These are phyloP conservation scores for Galago senegalensis DNA, from an alignment of 2,797 vertebrate genomes.

Conservation along the genomic window DNA sequence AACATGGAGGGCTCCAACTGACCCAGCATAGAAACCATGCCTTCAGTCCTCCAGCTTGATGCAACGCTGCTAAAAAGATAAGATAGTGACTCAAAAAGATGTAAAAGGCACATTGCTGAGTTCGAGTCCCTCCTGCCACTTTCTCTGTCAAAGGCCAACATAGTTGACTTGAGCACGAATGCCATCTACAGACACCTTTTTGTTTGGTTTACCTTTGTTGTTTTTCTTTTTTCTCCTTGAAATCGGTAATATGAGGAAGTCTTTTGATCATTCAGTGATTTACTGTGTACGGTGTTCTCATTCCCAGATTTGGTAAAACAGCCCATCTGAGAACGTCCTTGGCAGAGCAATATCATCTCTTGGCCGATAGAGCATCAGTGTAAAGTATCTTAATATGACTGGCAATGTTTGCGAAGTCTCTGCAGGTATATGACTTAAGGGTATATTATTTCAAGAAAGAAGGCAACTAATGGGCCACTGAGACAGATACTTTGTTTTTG, in stretches of 20 bases:
- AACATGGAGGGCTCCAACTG: fast-evolving
- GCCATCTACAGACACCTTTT: not conserved
- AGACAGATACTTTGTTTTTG: constrained; percentile 86
- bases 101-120: fast-evolving
- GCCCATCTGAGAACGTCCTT: constrained; percentile 25
- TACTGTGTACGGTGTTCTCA: not conserved
- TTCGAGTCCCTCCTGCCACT: not conserved
- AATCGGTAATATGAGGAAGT: not conserved
- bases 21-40: fast-evolving
- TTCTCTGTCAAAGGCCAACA: not conserved
- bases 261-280: not conserved
- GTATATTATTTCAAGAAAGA: constrained; percentile 80
- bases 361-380: not conserved
- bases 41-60: not conserved
- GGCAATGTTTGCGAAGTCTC: constrained; percentile 34
- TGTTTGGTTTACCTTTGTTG: not conserved
- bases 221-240: not conserved
- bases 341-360: constrained; percentile 6
- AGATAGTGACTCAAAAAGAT: not conserved
- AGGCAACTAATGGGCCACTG: constrained; percentile 79
- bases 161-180: not conserved
- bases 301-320: constrained; percentile 4
- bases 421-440: not conserved
- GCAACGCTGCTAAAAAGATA: not conserved
- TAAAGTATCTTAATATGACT: constrained; percentile 8